Conservation (phyloP, 2,113 vertebrate species). For the Tautogolabrus adspersus region DNA sequence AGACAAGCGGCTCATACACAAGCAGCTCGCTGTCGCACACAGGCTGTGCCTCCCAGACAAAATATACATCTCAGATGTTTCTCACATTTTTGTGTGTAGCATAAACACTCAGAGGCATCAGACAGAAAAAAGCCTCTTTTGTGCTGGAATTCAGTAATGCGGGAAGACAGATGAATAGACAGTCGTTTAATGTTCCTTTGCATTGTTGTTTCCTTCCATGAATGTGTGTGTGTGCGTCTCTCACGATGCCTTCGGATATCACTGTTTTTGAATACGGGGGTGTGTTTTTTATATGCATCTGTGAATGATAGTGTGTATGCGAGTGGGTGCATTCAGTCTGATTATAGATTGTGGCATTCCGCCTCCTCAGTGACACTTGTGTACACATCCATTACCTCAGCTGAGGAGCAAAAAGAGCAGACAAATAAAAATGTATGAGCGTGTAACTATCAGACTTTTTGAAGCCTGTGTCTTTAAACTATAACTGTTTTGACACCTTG, state of each 20-base stretch:
- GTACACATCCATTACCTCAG: constrained; percentile 18
- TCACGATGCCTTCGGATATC: constrained; percentile 33
- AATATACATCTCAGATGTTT: constrained; percentile 23
- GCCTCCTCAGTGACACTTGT: constrained; percentile 44
- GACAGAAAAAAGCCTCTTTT: constrained; percentile 33
- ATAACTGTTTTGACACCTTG: neutral
- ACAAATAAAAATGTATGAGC: no score
- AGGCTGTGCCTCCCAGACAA: constrained; percentile 48
- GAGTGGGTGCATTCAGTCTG: constrained; percentile 19
- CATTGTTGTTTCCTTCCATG: constrained; percentile 4
- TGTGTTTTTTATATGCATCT: constrained; percentile 33
- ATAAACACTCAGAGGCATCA: constrained; percentile 14
- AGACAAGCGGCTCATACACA: constrained; percentile 11
- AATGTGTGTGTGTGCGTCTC: neutral
- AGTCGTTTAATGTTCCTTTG: constrained; percentile 34
- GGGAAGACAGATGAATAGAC: constrained; percentile 49
- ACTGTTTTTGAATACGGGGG: constrained; percentile 8
- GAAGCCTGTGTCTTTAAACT: neutral
- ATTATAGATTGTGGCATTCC: constrained; percentile 54
- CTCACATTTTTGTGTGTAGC: constrained; percentile 29
- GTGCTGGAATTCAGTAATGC: constrained; percentile 31
- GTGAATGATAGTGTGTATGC: constrained; percentile 36
- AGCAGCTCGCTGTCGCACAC: neutral
- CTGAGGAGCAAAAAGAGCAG: constrained; percentile 14
- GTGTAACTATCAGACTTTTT: neutral